Conservation (phyloP, 2,797 vertebrate species). For the Siniperca obscura region DNA sequence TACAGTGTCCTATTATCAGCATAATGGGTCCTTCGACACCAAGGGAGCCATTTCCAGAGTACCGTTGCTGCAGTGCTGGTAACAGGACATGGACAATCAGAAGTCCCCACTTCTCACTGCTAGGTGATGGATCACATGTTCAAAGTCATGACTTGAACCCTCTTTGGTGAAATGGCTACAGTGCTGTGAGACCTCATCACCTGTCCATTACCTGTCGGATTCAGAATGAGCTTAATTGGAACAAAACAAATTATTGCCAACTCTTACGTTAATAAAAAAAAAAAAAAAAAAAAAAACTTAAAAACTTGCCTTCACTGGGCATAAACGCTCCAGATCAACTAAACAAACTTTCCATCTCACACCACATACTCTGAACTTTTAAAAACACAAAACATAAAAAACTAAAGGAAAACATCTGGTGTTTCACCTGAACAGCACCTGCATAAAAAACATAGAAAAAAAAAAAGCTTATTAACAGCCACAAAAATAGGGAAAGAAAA, state of each 20-base stretch:
- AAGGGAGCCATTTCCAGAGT: conserved; percentile 75
- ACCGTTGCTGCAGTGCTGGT: conserved; percentile 71
- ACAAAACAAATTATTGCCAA: conserved; percentile 67
- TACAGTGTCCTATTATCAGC: conserved; percentile 86
- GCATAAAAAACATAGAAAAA: conserved; percentile 79
- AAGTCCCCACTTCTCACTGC: conserved; percentile 57
- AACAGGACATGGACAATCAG: conserved; percentile 75
- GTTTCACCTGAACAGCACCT: conserved; percentile 85
- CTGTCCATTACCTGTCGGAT: conserved; percentile 68
- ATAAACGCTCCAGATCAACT: conserved; percentile 71
- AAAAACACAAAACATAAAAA: conserved; percentile 64
- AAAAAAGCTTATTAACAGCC: conserved; percentile 79
- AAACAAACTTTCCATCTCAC: conserved; percentile 58
- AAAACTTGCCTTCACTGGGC: conserved; percentile 71
- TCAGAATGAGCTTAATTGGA: conserved; percentile 67
- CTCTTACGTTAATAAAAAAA: conserved; percentile 56
- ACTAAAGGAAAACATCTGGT: conserved; percentile 71
- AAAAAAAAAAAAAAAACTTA: conserved; percentile 41
- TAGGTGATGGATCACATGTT: conserved; percentile 56
- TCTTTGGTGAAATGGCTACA: conserved; percentile 82
- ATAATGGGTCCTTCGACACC: conserved; percentile 73
- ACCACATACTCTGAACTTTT: conserved; percentile 66
- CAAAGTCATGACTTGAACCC: conserved; percentile 60
- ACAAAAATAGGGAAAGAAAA: conserved; percentile 40
- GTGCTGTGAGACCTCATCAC: conserved; percentile 67